Evolutionary conservation across 2,888 invertebrate genomes (phyloP), one percentile per base, ranked within the genome.

Genomic region (Oxyscelio sp.): DNA sequence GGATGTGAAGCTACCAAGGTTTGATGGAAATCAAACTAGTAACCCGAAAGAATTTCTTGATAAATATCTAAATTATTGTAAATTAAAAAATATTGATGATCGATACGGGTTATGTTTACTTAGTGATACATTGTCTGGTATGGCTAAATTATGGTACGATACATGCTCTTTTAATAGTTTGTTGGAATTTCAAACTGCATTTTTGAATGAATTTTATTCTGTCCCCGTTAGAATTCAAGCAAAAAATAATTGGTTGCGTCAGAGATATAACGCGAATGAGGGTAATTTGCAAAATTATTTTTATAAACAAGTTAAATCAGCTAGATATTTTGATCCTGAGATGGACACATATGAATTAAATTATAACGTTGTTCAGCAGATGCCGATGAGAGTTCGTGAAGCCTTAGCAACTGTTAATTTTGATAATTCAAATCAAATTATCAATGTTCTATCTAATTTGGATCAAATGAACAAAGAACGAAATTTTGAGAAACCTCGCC

Each of bases 191-290:
- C 15, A 48, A 15, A 11, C 13, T 4, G 45, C 43, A 27, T 63
- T 63, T 22, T 22, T 63, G 13, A 3, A 1, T 0, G 63, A 65
- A 65, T 65, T 65, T 15, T 65, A 48, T 50, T 48, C 65, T 3
- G 50, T 65, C 21, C 48, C 50, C 2, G 31, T 50, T 17, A 11
- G 38, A 13, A 19, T 65, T 8, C 22, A 50, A 5, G 4, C 31
- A 2, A 65, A 65, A 38, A 31, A 45, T 9, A 50, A 50, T 0
- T 50, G 65, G 65, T 9, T 50, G 8, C 11, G 13, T 6, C 13
- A 45, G 34, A 43, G 31, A 24, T 50, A 19, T 48, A 17, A 43
- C 15, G 2, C 43, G 8, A 2, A 17, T 1, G n/a, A 17, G 4
- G 15, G 45, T 11, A 48, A 4, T 19, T 48, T 48, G 9, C 45